A percentile compares a stretch with the other conserved stretches of the same genome.
phyloP scores from a whole-genome alignment of 2,888 invertebrate genomes.

The Glomeris marginata region DNA sequence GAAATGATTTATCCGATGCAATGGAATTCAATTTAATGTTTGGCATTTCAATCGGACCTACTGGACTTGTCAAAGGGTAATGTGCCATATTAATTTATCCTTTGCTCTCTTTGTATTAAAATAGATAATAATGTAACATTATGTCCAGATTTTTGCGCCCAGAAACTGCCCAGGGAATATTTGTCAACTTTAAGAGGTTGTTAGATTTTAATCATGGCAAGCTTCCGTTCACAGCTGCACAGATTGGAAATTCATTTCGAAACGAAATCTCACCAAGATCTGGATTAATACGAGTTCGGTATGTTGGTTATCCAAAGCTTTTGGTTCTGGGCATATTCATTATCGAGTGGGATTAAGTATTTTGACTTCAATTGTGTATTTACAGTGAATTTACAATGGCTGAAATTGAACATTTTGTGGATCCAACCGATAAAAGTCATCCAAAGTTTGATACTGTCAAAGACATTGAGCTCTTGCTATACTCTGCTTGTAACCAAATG shows the following conservation, averaged over 20 bases:
- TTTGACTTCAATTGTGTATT: conserved; percentile 7
- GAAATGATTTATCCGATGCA: conserved; percentile 85
- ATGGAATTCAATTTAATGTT: conserved; percentile 99
- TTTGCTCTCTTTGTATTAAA: background rate
- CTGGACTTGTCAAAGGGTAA: conserved; percentile 77
- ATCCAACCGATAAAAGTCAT: conserved; percentile 72
- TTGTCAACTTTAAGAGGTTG: conserved; percentile 96
- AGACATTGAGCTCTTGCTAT: conserved; percentile 61
- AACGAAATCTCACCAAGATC: conserved; percentile 99
- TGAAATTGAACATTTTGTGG: conserved; percentile 99
- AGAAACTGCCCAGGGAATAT: conserved; percentile 99
- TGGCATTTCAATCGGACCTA: conserved; percentile 92
- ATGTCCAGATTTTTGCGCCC: conserved; percentile 65
- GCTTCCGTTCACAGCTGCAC: conserved; percentile 95
- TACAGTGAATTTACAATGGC: conserved; percentile 96
- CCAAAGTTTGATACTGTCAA: conserved; percentile 70
- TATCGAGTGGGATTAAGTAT: conserved; percentile 6
- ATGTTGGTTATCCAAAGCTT: conserved; percentile 13
- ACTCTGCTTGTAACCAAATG: conserved; percentile 95
- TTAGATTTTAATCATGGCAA: conserved; percentile 93
- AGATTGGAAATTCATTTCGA: conserved; percentile 95
- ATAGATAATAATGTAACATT: background rate
- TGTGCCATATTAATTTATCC: conserved; percentile 8
- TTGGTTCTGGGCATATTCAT: background rate
- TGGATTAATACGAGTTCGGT: conserved; percentile 74